Evolutionary conservation across 2,113 vertebrate genomes (phyloP).

Genomic region (Nesoenas mayeri): DNA sequence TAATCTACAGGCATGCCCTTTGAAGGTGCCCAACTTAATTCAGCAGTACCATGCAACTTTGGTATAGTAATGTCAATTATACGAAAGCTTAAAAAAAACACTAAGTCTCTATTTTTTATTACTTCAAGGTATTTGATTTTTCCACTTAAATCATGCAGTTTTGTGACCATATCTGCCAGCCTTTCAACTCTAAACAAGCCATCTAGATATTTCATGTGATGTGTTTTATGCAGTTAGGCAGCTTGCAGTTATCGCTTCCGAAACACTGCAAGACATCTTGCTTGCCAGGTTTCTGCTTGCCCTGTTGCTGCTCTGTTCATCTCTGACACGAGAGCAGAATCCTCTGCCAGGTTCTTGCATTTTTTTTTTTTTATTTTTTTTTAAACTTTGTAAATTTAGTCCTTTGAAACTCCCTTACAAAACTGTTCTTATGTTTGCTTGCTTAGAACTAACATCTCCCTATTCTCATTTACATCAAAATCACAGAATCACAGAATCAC

Average conservation of each 20-base stretch:
- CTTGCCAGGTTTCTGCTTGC: not conserved
- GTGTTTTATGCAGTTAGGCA: not conserved
- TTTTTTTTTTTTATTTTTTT: no score
- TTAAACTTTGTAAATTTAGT: no score
- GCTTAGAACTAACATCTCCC: no score
- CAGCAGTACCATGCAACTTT: not conserved
- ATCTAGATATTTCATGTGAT: not conserved
- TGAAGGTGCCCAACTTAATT: not conserved
- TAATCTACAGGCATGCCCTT: not conserved
- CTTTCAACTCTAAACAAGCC: not conserved
- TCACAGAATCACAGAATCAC: no score
- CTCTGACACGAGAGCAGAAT: accelerated
- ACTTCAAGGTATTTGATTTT: not conserved
- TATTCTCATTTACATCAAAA: no score
- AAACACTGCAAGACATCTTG: not conserved
- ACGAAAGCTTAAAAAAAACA: not conserved
- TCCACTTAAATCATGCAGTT: not conserved
- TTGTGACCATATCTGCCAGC: not conserved
- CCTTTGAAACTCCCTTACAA: no score
- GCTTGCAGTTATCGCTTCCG: not conserved
- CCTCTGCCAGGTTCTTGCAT: not conserved
- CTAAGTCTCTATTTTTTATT: not conserved
- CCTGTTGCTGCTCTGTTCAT: not conserved
- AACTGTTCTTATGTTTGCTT: no score
- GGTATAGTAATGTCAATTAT: not conserved